Conservation (phyloP, 2,113 vertebrate genomes). For the Polypterus bichir region DNA sequence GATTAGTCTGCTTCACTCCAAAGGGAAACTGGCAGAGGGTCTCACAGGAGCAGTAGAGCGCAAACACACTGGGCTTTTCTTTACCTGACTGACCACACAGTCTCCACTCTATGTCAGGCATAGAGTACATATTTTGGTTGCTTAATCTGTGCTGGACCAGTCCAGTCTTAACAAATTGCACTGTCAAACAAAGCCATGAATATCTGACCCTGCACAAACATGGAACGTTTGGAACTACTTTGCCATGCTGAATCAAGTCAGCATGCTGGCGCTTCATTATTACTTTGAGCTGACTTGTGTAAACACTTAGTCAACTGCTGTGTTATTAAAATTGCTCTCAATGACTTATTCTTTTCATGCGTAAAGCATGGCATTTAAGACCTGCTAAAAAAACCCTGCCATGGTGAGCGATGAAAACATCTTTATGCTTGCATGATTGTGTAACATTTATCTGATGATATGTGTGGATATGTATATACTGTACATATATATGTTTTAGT, state of each 20-base stretch:
- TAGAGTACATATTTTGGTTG: no score
- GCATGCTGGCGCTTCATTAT: no score
- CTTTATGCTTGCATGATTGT: background rate
- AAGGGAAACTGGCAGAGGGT: no score
- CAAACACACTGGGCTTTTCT: no score
- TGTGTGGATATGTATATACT: background rate
- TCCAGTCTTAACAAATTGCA: background rate
- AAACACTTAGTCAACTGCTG: background rate
- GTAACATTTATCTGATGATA: background rate
- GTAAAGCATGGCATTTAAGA: background rate
- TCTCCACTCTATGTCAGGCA: no score
- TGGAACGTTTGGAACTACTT: background rate
- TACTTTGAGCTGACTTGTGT: background rate
- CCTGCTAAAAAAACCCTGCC: background rate
- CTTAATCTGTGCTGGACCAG: background rate
- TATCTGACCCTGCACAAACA: background rate
- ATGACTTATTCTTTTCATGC: background rate
- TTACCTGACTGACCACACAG: no score
- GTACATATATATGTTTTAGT: no score
- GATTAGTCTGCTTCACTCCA: no score
- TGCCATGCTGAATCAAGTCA: background rate
- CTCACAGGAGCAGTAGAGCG: no score
- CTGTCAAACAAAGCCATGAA: background rate
- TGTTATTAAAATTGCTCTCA: background rate
- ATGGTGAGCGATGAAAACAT: background rate